Conservation (phyloP, 2,797 vertebrate species). For the Phalloptychus januarius region DNA sequence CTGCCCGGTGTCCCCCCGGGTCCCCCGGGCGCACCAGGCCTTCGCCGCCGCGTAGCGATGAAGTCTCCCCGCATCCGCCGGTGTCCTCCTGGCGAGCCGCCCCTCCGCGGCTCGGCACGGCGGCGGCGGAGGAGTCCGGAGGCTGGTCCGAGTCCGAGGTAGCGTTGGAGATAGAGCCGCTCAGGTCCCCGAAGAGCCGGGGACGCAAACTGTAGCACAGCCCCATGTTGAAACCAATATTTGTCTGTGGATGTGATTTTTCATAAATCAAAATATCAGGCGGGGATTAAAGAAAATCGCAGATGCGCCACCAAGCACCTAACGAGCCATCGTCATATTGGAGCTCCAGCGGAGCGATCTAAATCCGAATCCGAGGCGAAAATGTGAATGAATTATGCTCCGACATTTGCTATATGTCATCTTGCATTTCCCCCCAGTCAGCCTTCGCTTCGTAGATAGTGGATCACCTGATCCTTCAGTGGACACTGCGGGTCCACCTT, state of each 20-base stretch:
- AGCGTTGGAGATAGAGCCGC: slow-evolving; percentile 84
- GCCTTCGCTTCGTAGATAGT: slow-evolving; percentile 75
- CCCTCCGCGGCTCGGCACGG: slow-evolving; percentile 59
- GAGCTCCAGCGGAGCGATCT: slow-evolving; percentile 65
- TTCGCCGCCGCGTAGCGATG: slow-evolving; percentile 70
- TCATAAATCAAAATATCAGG: slow-evolving; percentile 76
- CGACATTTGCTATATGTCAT: slow-evolving; percentile 89
- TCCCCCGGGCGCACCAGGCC: slow-evolving; percentile 80
- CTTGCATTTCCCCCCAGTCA: slow-evolving; percentile 81
- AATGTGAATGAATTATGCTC: slow-evolving; percentile 80
- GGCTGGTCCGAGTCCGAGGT: slow-evolving; percentile 86
- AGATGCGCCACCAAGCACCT: slow-evolving; percentile 65
- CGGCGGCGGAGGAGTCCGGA: slow-evolving; percentile 73
- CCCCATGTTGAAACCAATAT: slow-evolving; percentile 87
- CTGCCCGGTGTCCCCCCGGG: slow-evolving; percentile 76
- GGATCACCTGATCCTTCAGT: slow-evolving; percentile 88
- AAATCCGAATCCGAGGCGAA: slow-evolving; percentile 68
- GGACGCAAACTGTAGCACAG: slow-evolving; percentile 96
- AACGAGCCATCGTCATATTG: slow-evolving; percentile 75
- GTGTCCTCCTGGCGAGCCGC: slow-evolving; percentile 79
- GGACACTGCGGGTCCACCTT: slow-evolving; percentile 87
- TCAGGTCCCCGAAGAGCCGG: slow-evolving; percentile 91
- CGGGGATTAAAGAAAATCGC: slow-evolving; percentile 54
- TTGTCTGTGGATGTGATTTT: slow-evolving; percentile 73
- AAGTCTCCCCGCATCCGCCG: slow-evolving; percentile 76